phyloP scores from a whole-genome alignment of 2,113 vertebrate species.

The Nicator chloris region DNA sequence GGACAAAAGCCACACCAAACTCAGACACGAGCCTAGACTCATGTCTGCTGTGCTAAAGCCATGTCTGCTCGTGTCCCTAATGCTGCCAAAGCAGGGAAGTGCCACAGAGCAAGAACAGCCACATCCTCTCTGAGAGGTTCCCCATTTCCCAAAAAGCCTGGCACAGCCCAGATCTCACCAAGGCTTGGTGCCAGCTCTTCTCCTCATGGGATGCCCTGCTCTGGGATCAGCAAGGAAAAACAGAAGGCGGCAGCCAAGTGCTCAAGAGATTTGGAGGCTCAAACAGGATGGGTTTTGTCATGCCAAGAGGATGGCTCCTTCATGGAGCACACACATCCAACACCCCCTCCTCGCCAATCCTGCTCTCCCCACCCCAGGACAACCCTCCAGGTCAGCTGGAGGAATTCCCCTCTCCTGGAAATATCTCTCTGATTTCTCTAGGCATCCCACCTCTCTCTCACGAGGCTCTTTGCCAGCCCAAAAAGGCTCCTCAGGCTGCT shows the following conservation, averaged over 20 bases:
- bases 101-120: neutral
- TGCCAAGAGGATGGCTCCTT: neutral
- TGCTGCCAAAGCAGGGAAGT: accelerated
- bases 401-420: neutral
- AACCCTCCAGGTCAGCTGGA: neutral
- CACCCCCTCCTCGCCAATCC: neutral
- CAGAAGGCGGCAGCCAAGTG: neutral
- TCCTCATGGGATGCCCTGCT: neutral
- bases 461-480: neutral
- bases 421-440: neutral
- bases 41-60: neutral
- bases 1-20: neutral
- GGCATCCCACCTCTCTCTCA: neutral
- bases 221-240: neutral
- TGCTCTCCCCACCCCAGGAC: neutral
- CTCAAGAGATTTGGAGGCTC: neutral
- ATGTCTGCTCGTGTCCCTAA: accelerated
- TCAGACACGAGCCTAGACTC: accelerated
- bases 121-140: neutral
- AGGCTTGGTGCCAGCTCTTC: neutral
- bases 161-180: neutral
- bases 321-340: neutral
- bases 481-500: neutral
- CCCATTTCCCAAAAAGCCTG: neutral
- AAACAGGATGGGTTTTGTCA: neutral